These are phyloP conservation scores for Chionoecetes opilio DNA, from an alignment of 1,140 invertebrate genomes.

Conservation along the genomic window DNA sequence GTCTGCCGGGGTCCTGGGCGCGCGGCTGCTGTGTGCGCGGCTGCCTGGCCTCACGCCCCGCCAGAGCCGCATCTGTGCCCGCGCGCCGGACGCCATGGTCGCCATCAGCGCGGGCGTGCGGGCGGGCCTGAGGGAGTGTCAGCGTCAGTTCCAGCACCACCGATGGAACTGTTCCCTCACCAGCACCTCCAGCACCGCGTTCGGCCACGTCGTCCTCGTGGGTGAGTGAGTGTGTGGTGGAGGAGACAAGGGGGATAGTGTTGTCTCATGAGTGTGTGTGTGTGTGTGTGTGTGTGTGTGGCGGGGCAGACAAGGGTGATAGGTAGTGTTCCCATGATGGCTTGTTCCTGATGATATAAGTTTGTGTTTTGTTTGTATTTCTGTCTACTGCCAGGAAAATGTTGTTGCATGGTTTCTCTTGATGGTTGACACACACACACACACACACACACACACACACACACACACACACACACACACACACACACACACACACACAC, in stretches of 20 bases:
- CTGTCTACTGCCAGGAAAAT: no score
- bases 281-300: slow-evolving; percentile 87
- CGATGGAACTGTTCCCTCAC: slow-evolving; percentile 93
- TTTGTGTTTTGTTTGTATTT: no score
- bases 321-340: no score
- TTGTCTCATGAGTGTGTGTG: not conserved
- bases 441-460: not conserved
- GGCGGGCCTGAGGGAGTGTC: slow-evolving; percentile 89
- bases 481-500: no score
- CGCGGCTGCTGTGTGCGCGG: slow-evolving; percentile 63
- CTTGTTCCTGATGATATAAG: no score
- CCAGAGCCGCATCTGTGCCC: slow-evolving; percentile 65
- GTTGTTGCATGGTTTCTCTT: no score
- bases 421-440: not conserved
- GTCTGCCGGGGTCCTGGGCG: slow-evolving; percentile 59
- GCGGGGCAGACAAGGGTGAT: not conserved
- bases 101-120: slow-evolving; percentile 83
- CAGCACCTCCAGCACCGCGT: slow-evolving; percentile 89
- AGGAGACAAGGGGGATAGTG: not conserved
- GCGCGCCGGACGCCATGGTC: slow-evolving; percentile 84
- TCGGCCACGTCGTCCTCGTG: slow-evolving; percentile 92
- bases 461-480: not conserved
- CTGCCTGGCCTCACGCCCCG: slow-evolving; percentile 53
- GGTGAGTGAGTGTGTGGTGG: slow-evolving; percentile 86
- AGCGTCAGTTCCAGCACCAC: slow-evolving; percentile 93